These are phyloP conservation scores for Acleris literana DNA, from an alignment of 2,888 invertebrate genomes.

Conservation along the genomic window DNA sequence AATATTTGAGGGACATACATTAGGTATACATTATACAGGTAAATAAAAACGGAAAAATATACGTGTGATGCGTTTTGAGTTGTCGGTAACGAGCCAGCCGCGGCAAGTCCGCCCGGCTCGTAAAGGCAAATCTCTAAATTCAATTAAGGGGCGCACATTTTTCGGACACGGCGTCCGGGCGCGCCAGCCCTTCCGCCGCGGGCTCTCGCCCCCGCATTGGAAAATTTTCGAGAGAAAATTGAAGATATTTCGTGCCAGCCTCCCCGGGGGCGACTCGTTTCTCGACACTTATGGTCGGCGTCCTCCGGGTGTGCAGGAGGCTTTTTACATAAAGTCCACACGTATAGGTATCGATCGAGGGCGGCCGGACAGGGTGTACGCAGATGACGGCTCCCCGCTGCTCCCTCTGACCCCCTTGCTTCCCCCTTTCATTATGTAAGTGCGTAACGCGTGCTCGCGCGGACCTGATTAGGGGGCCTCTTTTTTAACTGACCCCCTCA, in stretches of 20 bases:
- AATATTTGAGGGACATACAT: no score
- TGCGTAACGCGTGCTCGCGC: conserved; percentile 83
- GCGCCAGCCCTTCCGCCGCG: conserved; percentile 77
- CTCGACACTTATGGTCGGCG: conserved; percentile 83
- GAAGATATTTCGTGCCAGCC: conserved; percentile 81
- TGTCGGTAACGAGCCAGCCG: no score
- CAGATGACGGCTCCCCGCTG: conserved; percentile 77
- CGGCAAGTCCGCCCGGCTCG: conserved; percentile 54
- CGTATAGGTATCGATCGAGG: conserved; percentile 83
- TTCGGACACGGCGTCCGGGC: conserved; percentile 77
- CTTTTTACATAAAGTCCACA: conserved; percentile 84
- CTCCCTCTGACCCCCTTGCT: conserved; percentile 62
- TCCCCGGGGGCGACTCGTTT: conserved; percentile 81
- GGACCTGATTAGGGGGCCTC: conserved; percentile 82
- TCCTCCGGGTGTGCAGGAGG: conserved; percentile 81
- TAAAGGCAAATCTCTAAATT: conserved; percentile 82
- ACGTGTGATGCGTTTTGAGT: conserved; percentile 45
- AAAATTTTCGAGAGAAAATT: conserved; percentile 84
- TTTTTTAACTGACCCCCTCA: conserved; percentile 83
- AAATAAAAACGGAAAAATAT: conserved; percentile 52
- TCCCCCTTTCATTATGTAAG: conserved; percentile 84
- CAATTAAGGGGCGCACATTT: conserved; percentile 81
- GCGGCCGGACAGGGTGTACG: conserved; percentile 82
- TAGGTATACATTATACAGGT: no score
- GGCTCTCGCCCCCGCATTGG: conserved; percentile 80